Conservation (phyloP, 2,888 invertebrate species). For the Tipula vernalis region DNA sequence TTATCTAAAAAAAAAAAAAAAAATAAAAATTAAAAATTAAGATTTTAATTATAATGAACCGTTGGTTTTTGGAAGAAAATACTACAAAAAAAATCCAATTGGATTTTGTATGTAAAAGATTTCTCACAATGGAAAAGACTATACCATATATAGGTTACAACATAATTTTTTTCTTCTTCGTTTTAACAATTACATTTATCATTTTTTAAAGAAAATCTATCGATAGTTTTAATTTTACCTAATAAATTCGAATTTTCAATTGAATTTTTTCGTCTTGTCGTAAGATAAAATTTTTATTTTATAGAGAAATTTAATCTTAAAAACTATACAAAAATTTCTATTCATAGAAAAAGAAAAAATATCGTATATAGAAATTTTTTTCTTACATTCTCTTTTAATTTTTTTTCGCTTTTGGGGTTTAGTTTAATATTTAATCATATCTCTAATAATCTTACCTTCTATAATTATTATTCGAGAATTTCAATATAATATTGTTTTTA, state of each 20-base stretch:
- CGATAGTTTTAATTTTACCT: not conserved
- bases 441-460: not conserved
- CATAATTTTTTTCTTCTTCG: constrained; percentile 4
- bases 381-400: not conserved
- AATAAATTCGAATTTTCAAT: not conserved
- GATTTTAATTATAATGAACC: constrained; percentile 6
- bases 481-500: not conserved
- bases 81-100: not conserved
- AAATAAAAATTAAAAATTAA: too few species aligned
- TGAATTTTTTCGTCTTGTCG: not conserved
- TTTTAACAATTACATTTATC: not conserved
- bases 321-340: not conserved
- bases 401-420: not conserved
- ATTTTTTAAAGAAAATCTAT: not conserved
- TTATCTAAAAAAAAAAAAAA: not conserved
- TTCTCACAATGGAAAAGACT: constrained; percentile 12
- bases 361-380: not conserved
- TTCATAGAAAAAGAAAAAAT: constrained; percentile 6
- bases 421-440: not conserved
- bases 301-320: not conserved
- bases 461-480: not conserved
- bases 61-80: constrained; percentile 1
- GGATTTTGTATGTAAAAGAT: not conserved
- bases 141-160: constrained; percentile 15
- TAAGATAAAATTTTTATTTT: not conserved